These are phyloP conservation scores for Caranx ignobilis DNA, from an alignment of 2,113 vertebrate genomes.

Conservation along the genomic window DNA sequence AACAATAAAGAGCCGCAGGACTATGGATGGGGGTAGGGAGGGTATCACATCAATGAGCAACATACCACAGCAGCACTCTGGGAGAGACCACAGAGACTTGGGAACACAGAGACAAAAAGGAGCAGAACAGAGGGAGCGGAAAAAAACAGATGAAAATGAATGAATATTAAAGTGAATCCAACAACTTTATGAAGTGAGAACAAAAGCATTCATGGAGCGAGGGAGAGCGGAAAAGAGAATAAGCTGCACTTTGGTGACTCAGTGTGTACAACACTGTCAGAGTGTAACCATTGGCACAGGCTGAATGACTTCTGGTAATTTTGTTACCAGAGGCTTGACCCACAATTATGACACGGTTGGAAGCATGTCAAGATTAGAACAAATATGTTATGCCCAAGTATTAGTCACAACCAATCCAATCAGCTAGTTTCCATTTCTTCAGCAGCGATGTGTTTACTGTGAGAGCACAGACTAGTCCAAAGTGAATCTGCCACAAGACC, in stretches of 20 bases:
- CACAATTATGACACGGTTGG: not conserved
- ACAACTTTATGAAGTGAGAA: constrained; percentile 1
- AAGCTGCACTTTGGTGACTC: constrained; percentile 29
- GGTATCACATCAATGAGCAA: constrained; percentile 68
- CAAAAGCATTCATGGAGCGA: not conserved
- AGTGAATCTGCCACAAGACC: not conserved
- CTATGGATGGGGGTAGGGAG: constrained; percentile 55
- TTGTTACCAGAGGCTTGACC: not conserved
- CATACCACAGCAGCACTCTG: constrained; percentile 69
- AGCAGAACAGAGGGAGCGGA: constrained; percentile 13
- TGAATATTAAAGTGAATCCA: constrained; percentile 6
- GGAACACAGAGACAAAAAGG: constrained; percentile 53
- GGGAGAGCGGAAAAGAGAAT: no score
- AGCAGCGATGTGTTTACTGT: not conserved
- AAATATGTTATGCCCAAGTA: not conserved
- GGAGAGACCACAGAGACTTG: constrained; percentile 46
- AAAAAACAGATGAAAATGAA: not conserved
- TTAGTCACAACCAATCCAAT: not conserved
- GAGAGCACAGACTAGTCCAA: not conserved
- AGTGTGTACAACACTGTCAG: not conserved
- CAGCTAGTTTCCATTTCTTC: not conserved
- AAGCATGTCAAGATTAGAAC: not conserved
- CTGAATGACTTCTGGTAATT: constrained; percentile 5
- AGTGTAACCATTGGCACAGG: constrained; percentile 11
- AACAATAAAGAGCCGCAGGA: constrained; percentile 50